phyloP scores from a whole-genome alignment of 2,888 invertebrate species.

The Syritta pipiens region DNA sequence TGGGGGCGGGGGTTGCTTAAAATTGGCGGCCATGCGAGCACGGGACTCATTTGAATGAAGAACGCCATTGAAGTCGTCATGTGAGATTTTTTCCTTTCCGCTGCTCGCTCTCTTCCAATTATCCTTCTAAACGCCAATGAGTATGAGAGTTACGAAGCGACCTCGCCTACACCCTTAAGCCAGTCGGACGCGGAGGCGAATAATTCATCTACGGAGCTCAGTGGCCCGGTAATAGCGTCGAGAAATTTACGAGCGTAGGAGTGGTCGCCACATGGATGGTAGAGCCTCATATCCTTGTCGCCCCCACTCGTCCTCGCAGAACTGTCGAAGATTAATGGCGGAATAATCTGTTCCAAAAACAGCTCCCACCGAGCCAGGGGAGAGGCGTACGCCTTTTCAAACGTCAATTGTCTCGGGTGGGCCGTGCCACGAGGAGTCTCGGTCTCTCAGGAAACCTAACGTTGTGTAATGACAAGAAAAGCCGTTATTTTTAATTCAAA shows the following conservation, averaged over 20 bases:
- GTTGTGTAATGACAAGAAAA: slow-evolving; percentile 60
- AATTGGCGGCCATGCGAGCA: too few relatives aligned
- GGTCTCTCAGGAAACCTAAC: slow-evolving; percentile 31
- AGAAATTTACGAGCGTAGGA: slow-evolving; percentile 55
- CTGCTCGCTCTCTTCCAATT: neutral
- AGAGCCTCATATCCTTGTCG: slow-evolving; percentile 32
- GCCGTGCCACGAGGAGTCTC: too few relatives aligned
- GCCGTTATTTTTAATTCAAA: slow-evolving; percentile 66
- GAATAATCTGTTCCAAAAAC: slow-evolving; percentile 55
- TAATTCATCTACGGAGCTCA: slow-evolving; percentile 37
- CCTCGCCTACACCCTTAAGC: slow-evolving; percentile 17
- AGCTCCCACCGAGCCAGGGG: slow-evolving; percentile 12
- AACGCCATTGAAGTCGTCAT: neutral
- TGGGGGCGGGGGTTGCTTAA: neutral
- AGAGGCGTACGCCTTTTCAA: slow-evolving; percentile 2
- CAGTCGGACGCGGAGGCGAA: neutral
- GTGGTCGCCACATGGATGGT: slow-evolving; percentile 43
- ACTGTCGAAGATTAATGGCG: slow-evolving; percentile 63
- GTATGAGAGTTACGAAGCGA: slow-evolving; percentile 2
- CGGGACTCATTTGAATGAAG: neutral
- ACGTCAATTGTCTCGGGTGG: slow-evolving; percentile 40
- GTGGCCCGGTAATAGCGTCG: slow-evolving; percentile 34
- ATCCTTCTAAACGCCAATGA: slow-evolving; percentile 16
- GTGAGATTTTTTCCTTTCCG: neutral
- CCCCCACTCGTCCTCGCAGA: slow-evolving; percentile 20